Conservation (phyloP, 2,888 invertebrate species). For the Melanotus villosus region DNA sequence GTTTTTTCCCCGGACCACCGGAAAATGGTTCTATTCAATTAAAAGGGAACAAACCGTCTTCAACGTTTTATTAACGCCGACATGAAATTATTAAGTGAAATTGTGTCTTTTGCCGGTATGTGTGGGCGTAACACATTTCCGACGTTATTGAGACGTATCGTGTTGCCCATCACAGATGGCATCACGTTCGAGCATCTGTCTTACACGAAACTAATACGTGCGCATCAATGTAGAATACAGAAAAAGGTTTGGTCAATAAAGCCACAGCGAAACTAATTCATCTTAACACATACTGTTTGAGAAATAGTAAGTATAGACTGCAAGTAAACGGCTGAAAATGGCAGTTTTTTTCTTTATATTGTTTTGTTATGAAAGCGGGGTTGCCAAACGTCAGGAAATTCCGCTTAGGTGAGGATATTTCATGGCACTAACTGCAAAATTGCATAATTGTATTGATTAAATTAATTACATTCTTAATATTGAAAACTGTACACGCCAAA, state of each 20-base stretch:
- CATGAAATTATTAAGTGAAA: conserved; percentile 2
- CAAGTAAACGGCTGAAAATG: too few species aligned
- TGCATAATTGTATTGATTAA: too few species aligned
- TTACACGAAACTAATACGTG: conserved; percentile 10
- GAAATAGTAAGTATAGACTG: too few species aligned
- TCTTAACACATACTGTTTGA: background rate
- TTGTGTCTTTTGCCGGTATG: background rate
- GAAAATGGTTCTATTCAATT: background rate
- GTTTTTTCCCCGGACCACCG: too few species aligned
- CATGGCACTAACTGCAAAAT: too few species aligned
- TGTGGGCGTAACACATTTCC: conserved; percentile 15
- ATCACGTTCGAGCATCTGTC: conserved; percentile 11
- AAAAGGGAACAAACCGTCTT: background rate
- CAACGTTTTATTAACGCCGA: background rate
- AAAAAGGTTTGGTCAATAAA: conserved; percentile 1
- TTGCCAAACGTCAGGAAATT: too few species aligned
- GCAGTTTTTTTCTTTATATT: too few species aligned
- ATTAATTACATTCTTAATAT: too few species aligned
- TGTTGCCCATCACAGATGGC: conserved; percentile 15
- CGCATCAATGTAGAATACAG: conserved; percentile 1
- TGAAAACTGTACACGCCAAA: too few species aligned
- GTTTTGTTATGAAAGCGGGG: too few species aligned
- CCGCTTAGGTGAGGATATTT: too few species aligned
- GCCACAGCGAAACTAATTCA: background rate
- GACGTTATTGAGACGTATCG: conserved; percentile 16